phyloP scores from a whole-genome alignment of 2,888 invertebrate genomes.

The Maniola hyperantus region DNA sequence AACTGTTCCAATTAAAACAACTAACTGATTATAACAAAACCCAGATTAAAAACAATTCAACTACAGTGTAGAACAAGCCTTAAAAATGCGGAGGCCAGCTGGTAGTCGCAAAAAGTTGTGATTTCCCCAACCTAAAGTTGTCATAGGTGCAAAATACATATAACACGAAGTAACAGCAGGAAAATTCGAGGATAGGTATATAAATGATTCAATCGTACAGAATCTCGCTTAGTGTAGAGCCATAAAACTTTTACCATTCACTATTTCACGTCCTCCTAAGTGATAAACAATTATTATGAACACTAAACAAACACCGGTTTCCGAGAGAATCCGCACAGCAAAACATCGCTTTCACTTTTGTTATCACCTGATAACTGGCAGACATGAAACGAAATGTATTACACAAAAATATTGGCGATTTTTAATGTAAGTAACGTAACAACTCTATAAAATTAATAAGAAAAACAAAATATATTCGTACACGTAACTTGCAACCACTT shows the following conservation, averaged over 20 bases:
- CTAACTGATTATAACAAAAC: no score
- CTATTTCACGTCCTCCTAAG: constrained; percentile 39
- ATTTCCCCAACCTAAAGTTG: not conserved
- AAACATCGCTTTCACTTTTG: constrained; percentile 51
- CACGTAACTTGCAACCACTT: constrained; percentile 30
- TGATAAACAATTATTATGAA: constrained; percentile 42
- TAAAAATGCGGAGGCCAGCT: not conserved
- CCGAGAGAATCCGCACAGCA: constrained; percentile 36
- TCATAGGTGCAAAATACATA: not conserved
- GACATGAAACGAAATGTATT: constrained; percentile 39
- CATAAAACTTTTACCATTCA: constrained; percentile 41
- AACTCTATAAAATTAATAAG: constrained; percentile 51
- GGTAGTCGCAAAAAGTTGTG: not conserved
- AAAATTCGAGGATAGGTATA: not conserved
- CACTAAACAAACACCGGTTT: constrained; percentile 43
- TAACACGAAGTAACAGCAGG: constrained; percentile 1
- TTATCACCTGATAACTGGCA: constrained; percentile 43
- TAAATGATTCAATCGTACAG: constrained; percentile 23
- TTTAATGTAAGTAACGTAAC: constrained; percentile 53
- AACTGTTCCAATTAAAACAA: not conserved
- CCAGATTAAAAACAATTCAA: not conserved
- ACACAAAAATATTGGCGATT: constrained; percentile 32
- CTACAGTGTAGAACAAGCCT: not conserved
- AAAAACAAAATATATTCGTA: constrained; percentile 29
- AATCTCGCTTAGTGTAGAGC: constrained; percentile 15